phyloP scores from a whole-genome alignment of 2,797 vertebrate species.

The Moxostoma hubbsi region DNA sequence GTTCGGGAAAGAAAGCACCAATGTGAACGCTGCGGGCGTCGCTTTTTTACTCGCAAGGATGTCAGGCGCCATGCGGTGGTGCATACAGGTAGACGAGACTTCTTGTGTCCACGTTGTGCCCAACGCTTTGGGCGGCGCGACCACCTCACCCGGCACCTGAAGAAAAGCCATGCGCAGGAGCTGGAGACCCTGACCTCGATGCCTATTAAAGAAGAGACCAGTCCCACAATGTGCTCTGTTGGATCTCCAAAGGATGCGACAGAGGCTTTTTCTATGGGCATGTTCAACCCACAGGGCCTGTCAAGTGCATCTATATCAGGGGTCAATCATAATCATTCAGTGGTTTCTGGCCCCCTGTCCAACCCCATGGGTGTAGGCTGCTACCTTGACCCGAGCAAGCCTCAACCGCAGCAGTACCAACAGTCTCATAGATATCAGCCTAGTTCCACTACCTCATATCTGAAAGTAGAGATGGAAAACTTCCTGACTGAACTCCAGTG shows the following conservation, averaged over 20 bases:
- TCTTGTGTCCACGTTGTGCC: slow-evolving; percentile 93
- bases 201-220: slow-evolving; percentile 86
- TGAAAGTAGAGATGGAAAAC: slow-evolving; percentile 93
- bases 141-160: slow-evolving; percentile 94
- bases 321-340: slow-evolving; percentile 76
- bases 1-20: slow-evolving; percentile 93
- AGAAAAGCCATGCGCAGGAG: slow-evolving; percentile 97
- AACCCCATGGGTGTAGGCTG: slow-evolving; percentile 85
- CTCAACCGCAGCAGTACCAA: slow-evolving; percentile 69
- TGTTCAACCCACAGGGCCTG: slow-evolving; percentile 87
- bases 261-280: slow-evolving; percentile 84
- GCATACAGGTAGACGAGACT: slow-evolving; percentile 94
- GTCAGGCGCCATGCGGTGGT: slow-evolving; percentile 94
- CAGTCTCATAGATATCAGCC: slow-evolving; percentile 91
- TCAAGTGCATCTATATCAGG: slow-evolving; percentile 82
- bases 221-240: slow-evolving; percentile 77
- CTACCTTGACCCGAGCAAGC: slow-evolving; percentile 83
- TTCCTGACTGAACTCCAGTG: slow-evolving; percentile 95
- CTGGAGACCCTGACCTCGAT: slow-evolving; percentile 74
- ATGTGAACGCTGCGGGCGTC: slow-evolving; percentile 92
- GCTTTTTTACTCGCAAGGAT: slow-evolving; percentile 96
- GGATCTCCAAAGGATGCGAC: slow-evolving; percentile 80
- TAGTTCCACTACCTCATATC: slow-evolving; percentile 95
- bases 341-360: slow-evolving; percentile 85
- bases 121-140: slow-evolving; percentile 95